phyloP scores from a whole-genome alignment of 2,113 vertebrate genomes.

The Hassar affinis region DNA sequence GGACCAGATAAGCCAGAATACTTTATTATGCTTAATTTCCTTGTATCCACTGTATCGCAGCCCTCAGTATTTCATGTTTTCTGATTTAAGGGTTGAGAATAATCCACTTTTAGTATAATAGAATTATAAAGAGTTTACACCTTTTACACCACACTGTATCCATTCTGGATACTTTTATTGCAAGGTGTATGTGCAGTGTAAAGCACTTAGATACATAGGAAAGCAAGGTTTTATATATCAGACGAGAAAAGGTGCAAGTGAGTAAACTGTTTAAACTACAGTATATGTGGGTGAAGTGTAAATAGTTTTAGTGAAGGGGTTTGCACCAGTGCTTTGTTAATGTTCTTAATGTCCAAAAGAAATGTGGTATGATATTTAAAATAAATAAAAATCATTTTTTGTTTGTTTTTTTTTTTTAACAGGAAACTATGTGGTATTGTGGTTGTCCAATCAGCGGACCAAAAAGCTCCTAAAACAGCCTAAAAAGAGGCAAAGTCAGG shows the following conservation, averaged over 20 bases:
- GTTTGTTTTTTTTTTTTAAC: constrained; percentile 28
- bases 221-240: no score
- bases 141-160: background rate
- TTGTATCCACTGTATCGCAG: background rate
- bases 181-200: background rate
- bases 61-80: background rate
- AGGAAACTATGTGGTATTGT: constrained; percentile 63
- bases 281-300: background rate
- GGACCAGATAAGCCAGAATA: background rate
- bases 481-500: background rate
- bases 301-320: background rate
- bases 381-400: background rate
- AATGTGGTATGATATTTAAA: background rate
- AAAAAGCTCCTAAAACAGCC: constrained; percentile 32
- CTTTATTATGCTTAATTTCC: background rate
- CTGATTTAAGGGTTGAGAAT: no score
- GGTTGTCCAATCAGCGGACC: background rate
- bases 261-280: no score
- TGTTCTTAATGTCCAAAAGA: background rate
- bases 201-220: no score
- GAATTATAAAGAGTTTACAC: background rate
- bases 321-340: background rate
- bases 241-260: no score
- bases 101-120: no score
- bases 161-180: no score